These are phyloP conservation scores for Cydia amplana DNA, from an alignment of 1,140 invertebrate genomes.

Conservation along the genomic window DNA sequence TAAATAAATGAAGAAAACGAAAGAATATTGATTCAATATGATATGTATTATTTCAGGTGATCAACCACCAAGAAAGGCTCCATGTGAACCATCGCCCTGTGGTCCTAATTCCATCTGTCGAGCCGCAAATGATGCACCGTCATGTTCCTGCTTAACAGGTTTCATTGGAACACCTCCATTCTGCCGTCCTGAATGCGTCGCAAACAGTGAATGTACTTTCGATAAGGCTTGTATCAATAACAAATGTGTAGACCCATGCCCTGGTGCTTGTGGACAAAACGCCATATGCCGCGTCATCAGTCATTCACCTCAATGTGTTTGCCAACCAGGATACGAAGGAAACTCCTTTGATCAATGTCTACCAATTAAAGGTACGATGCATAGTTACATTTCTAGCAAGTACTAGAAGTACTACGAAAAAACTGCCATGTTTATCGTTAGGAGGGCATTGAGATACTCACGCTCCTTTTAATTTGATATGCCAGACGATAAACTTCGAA, in stretches of 20 bases:
- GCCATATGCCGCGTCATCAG: conserved; percentile 87
- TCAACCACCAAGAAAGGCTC: conserved; percentile 70
- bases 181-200: conserved; percentile 85
- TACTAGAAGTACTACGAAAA: no score
- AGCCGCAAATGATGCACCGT: conserved; percentile 83
- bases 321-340: conserved; percentile 83
- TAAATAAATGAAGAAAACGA: no score
- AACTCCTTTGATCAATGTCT: conserved; percentile 84
- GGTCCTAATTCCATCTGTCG: conserved; percentile 88
- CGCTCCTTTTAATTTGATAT: no score
- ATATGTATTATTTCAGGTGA: conserved; percentile 66
- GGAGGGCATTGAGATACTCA: no score
- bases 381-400: neutral
- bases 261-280: conserved; percentile 86
- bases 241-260: conserved; percentile 88
- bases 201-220: conserved; percentile 86
- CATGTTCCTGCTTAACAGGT: conserved; percentile 87
- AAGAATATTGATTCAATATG: neutral
- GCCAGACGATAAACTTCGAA: no score
- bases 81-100: conserved; percentile 82
- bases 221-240: conserved; percentile 86
- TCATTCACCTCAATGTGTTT: conserved; percentile 87
- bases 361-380: conserved; percentile 52
- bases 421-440: no score
- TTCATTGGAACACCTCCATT: conserved; percentile 85